Conservation (phyloP, 2,888 invertebrate genomes). For the Hydraecia micacea region DNA sequence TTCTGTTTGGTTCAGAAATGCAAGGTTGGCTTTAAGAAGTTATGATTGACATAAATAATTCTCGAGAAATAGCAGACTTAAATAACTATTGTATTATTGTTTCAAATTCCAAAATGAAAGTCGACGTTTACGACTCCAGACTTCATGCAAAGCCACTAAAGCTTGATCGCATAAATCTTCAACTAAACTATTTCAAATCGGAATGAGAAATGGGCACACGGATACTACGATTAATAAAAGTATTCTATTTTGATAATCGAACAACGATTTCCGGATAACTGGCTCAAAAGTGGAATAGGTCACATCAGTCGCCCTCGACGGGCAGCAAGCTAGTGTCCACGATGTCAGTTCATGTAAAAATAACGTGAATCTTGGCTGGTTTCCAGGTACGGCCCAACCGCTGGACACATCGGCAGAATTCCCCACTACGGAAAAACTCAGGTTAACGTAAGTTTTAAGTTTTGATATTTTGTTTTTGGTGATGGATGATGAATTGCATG, state of each 20-base stretch:
- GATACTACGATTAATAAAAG: constrained; percentile 53
- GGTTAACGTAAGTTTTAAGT: constrained; percentile 83
- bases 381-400: constrained; percentile 86
- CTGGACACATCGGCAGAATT: constrained; percentile 87
- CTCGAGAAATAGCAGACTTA: constrained; percentile 27
- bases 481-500: neutral
- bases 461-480: constrained; percentile 15
- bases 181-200: constrained; percentile 33
- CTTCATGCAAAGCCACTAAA: constrained; percentile 18
- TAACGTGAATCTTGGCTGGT: constrained; percentile 83
- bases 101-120: constrained; percentile 51
- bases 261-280: constrained; percentile 61
- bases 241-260: constrained; percentile 50
- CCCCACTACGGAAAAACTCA: constrained; percentile 88
- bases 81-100: constrained; percentile 49
- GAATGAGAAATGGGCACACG: constrained; percentile 48
- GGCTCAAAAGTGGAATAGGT: constrained; percentile 76
- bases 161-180: constrained; percentile 42
- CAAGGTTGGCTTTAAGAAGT: constrained; percentile 21
- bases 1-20: neutral
- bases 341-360: constrained; percentile 80
- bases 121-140: constrained; percentile 44
- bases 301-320: constrained; percentile 70
- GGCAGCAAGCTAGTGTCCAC: constrained; percentile 66
- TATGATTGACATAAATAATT: constrained; percentile 37